Evolutionary conservation across 2,888 invertebrate species (phyloP).

Genomic region (Aelia acuminata): DNA sequence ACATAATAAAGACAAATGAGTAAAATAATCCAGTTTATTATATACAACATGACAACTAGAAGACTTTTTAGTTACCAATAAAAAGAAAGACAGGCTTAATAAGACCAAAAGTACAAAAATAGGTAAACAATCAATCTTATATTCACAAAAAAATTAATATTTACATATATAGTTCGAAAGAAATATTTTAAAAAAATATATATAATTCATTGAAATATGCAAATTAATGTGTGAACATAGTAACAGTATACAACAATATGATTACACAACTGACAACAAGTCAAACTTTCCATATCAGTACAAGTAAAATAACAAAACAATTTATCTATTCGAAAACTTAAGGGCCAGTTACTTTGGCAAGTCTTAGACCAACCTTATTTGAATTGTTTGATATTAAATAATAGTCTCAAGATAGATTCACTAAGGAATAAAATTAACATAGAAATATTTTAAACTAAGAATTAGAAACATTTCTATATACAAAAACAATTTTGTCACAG

Average conservation of each 20-base stretch:
- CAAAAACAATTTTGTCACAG: neutral
- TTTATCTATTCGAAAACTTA: neutral
- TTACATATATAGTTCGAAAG: neutral
- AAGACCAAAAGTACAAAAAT: neutral
- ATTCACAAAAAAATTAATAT: neutral
- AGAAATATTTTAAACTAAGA: neutral
- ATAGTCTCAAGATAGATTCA: neutral
- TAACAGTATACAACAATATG: neutral
- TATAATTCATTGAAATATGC: too few species aligned
- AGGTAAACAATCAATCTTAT: neutral
- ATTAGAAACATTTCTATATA: neutral
- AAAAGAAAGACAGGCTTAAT: neutral
- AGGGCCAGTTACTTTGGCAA: neutral
- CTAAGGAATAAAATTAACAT: neutral
- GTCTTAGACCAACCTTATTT: too few species aligned
- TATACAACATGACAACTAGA: neutral
- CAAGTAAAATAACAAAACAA: neutral
- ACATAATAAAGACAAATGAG: neutral
- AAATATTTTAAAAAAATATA: too few species aligned
- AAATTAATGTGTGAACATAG: too few species aligned
- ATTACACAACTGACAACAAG: neutral
- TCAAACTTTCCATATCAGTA: neutral
- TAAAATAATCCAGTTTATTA: neutral
- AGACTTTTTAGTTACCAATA: neutral
- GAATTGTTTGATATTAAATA: neutral